Evolutionary conservation across 2,113 vertebrate species (phyloP).

Genomic region (Dicaeum eximium): DNA sequence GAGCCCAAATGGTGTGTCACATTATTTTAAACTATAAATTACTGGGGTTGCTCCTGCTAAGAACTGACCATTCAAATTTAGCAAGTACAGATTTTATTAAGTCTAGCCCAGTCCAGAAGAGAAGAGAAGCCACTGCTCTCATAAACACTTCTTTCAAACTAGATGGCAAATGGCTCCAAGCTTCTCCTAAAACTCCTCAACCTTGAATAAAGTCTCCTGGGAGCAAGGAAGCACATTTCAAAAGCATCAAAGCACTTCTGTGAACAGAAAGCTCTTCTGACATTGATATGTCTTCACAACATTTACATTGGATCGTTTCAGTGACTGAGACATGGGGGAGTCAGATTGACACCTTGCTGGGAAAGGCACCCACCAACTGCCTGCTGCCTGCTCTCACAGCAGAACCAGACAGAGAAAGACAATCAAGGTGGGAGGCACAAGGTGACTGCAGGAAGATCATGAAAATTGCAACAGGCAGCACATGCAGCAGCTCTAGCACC

Average conservation of each 20-base stretch:
- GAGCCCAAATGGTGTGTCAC: not conserved
- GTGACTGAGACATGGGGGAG: not conserved
- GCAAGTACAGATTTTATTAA: not conserved
- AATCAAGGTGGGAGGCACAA: not conserved
- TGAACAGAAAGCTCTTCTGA: not conserved
- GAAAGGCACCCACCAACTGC: not conserved
- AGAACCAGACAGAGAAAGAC: not conserved
- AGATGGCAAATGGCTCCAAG: not conserved
- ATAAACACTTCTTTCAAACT: not conserved
- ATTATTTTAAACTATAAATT: not conserved
- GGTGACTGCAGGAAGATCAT: not conserved
- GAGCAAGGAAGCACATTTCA: not conserved
- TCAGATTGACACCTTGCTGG: not conserved
- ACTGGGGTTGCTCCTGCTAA: not conserved
- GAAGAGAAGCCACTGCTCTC: not conserved
- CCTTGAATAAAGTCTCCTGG: not conserved
- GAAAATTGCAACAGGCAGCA: not conserved
- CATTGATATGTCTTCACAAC: not conserved
- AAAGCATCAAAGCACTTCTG: not conserved
- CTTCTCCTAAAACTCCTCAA: not conserved
- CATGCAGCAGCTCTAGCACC: not conserved
- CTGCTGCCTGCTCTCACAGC: not conserved
- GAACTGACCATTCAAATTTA: not conserved
- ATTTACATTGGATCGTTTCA: not conserved
- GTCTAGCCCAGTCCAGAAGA: not conserved